Evolutionary conservation across 2,797 vertebrate genomes (phyloP).

Genomic region (Odontamblyopus rebecca): DNA sequence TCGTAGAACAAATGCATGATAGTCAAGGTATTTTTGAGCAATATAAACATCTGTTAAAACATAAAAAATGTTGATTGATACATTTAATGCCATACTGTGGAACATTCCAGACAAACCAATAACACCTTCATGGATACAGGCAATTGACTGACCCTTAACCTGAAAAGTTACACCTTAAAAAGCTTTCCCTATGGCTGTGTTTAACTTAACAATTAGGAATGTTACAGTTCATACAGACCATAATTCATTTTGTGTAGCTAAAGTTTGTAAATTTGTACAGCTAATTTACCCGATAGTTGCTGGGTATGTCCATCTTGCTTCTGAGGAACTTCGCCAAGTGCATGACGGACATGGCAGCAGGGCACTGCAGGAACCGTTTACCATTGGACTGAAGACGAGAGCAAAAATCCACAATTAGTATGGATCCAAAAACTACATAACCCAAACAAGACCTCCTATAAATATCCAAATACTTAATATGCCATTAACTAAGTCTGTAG

Average conservation of each 20-base stretch:
- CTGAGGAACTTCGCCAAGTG: slow-evolving; percentile 97
- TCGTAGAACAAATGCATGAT: too few species aligned
- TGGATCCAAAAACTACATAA: slow-evolving; percentile 1
- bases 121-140: neutral
- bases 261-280: neutral
- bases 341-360: slow-evolving; percentile 98
- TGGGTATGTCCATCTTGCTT: slow-evolving; percentile 99
- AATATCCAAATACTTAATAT: neutral
- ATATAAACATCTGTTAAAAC: too few species aligned
- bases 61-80: too few species aligned
- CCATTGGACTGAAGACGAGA: slow-evolving; percentile 84
- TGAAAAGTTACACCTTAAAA: neutral
- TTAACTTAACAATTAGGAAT: neutral
- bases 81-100: too few species aligned
- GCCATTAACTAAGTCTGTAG: neutral
- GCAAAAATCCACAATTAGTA: slow-evolving; percentile 11
- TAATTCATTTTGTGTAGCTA: neutral
- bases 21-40: too few species aligned
- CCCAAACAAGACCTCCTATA: neutral
- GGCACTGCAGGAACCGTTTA: slow-evolving; percentile 96
- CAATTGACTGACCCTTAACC: neutral
- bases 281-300: slow-evolving; percentile 89
- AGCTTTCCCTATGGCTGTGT: neutral
- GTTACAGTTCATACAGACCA: neutral
- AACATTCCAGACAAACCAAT: neutral